These are phyloP conservation scores for Cinclus mexicanus DNA, from an alignment of 2,113 vertebrate species.

Conservation along the genomic window DNA sequence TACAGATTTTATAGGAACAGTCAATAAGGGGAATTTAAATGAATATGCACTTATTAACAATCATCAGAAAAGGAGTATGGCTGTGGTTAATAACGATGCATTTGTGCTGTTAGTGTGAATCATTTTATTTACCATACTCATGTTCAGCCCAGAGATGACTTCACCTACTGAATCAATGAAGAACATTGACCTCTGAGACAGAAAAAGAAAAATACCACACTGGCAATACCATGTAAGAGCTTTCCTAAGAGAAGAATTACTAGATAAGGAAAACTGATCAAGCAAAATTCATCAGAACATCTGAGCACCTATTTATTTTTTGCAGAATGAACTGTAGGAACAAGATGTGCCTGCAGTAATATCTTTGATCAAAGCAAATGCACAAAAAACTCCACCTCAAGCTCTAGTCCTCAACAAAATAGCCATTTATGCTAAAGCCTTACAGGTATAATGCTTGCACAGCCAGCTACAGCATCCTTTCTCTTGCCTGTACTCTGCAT, in stretches of 20 bases:
- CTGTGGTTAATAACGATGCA: not conserved
- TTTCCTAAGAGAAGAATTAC: not conserved
- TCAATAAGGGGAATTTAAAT: not conserved
- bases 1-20: not conserved
- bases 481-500: not conserved
- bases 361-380: not conserved
- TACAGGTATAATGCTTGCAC: not conserved
- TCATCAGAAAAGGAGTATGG: not conserved
- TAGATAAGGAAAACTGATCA: not conserved
- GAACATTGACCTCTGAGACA: not conserved
- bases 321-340: not conserved
- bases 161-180: not conserved
- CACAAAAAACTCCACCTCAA: not conserved
- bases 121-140: not conserved
- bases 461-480: not conserved
- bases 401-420: not conserved
- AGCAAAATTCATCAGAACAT: not conserved
- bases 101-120: not conserved
- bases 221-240: not conserved
- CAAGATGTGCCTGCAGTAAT: not conserved
- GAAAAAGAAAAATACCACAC: not conserved
- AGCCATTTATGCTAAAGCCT: not conserved
- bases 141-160: constrained; percentile 2
- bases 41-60: not conserved
- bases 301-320: not conserved